These are phyloP conservation scores for Aeoliscus strigatus DNA, from an alignment of 2,797 vertebrate species.

Conservation along the genomic window DNA sequence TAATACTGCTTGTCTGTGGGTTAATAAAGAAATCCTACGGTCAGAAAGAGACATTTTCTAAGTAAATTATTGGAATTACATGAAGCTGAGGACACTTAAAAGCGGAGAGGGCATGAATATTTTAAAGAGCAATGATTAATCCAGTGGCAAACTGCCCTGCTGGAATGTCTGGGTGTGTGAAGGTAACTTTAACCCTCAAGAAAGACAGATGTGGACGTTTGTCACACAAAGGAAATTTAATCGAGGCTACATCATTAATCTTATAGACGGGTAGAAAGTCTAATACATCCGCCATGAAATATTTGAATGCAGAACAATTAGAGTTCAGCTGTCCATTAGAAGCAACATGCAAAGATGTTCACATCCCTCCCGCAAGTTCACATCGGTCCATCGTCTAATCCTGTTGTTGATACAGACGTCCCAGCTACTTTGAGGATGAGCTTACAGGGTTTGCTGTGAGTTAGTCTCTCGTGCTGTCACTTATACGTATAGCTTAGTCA, in stretches of 20 bases:
- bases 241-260: constrained; percentile 57
- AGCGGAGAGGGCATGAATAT: constrained; percentile 62
- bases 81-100: constrained; percentile 48
- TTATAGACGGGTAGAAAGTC: constrained; percentile 49
- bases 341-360: constrained; percentile 39
- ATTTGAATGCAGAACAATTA: constrained; percentile 43
- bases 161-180: constrained; percentile 56
- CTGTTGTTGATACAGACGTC: constrained; percentile 66
- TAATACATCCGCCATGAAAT: constrained; percentile 42
- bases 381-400: constrained; percentile 60
- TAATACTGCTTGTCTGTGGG: too few relatives aligned
- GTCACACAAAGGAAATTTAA: constrained; percentile 56
- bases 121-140: constrained; percentile 65
- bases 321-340: constrained; percentile 26
- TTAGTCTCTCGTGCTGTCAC: constrained; percentile 64
- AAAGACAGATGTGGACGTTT: constrained; percentile 70
- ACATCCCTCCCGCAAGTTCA: constrained; percentile 47
- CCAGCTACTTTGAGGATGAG: constrained; percentile 69
- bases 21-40: constrained; percentile 17
- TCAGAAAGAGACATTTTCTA: constrained; percentile 34
- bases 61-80: constrained; percentile 48
- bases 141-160: constrained; percentile 35
- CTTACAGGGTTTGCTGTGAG: constrained; percentile 64
- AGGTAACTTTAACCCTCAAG: constrained; percentile 70
- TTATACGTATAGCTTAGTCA: constrained; percentile 66